phyloP scores from a whole-genome alignment of 2,888 invertebrate species.

The Lycaena phlaeas region DNA sequence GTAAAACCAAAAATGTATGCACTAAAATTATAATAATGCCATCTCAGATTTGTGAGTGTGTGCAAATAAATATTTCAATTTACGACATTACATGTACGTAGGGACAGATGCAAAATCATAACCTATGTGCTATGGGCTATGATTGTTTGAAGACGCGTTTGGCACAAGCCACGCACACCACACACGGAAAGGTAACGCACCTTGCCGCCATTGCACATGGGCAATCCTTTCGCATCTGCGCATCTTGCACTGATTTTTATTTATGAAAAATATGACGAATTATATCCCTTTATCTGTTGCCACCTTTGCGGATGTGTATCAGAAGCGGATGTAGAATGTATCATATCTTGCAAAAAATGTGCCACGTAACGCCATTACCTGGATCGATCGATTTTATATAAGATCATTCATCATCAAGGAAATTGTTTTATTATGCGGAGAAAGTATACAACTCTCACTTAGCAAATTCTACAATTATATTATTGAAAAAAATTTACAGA shows the following conservation, averaged over 20 bases:
- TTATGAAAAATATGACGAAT: conserved; percentile 72
- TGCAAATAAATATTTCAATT: conserved; percentile 2
- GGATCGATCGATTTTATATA: too few relatives aligned
- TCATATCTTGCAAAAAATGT: conserved; percentile 29
- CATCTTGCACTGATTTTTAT: conserved; percentile 66
- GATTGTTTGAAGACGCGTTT: conserved; percentile 44
- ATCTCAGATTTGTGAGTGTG: not conserved
- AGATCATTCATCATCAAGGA: too few relatives aligned
- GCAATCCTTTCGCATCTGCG: conserved; percentile 70
- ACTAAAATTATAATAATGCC: not conserved
- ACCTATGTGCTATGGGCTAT: too few relatives aligned
- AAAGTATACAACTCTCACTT: too few relatives aligned
- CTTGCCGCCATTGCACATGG: conserved; percentile 66
- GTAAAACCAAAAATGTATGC: not conserved
- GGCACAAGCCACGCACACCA: conserved; percentile 69
- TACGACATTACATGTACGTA: too few relatives aligned
- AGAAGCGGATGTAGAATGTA: conserved; percentile 52
- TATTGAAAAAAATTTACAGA: too few relatives aligned
- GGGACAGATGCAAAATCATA: conserved; percentile 45
- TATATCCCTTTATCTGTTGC: conserved; percentile 56
- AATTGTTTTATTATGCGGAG: too few relatives aligned
- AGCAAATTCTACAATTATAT: too few relatives aligned
- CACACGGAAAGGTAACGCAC: conserved; percentile 48
- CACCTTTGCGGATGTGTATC: conserved; percentile 68
- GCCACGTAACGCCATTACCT: conserved; percentile 24